Conservation (phyloP, 2,797 vertebrate species). For the Anomalospiza imberbis region DNA sequence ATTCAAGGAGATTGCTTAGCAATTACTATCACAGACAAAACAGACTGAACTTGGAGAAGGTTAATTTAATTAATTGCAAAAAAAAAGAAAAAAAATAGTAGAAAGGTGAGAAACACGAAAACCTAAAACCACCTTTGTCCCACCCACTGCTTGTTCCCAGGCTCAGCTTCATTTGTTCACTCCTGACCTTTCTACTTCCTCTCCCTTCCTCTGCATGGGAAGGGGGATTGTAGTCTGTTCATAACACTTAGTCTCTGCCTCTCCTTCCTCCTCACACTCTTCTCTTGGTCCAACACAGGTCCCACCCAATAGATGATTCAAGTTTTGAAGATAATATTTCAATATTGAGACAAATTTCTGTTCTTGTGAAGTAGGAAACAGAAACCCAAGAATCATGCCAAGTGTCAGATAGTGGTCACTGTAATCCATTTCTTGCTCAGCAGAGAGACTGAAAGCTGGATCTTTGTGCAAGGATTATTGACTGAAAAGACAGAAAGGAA, state of each 20-base stretch:
- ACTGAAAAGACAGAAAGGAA: not conserved
- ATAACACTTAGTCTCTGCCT: not conserved
- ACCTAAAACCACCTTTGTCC: not conserved
- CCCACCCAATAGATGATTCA: not conserved
- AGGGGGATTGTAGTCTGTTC: not conserved
- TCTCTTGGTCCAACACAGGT: not conserved
- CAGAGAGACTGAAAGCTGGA: not conserved
- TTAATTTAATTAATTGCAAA: not conserved
- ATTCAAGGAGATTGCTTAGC: not conserved
- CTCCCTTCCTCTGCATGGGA: accelerated
- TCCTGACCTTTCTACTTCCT: not conserved
- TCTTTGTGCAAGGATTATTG: not conserved
- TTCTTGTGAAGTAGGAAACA: not conserved
- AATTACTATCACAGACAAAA: not conserved
- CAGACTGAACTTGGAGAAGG: not conserved
- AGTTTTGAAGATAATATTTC: not conserved
- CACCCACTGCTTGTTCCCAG: not conserved
- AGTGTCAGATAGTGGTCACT: not conserved
- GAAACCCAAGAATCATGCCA: not conserved
- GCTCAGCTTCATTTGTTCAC: not conserved
- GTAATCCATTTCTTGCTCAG: not conserved
- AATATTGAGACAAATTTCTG: not conserved
- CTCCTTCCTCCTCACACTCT: not conserved
- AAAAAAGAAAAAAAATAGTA: not conserved
- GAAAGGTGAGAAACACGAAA: not conserved